These are phyloP conservation scores for Campoletis raptor DNA, from an alignment of 2,888 invertebrate genomes.

Conservation along the genomic window DNA sequence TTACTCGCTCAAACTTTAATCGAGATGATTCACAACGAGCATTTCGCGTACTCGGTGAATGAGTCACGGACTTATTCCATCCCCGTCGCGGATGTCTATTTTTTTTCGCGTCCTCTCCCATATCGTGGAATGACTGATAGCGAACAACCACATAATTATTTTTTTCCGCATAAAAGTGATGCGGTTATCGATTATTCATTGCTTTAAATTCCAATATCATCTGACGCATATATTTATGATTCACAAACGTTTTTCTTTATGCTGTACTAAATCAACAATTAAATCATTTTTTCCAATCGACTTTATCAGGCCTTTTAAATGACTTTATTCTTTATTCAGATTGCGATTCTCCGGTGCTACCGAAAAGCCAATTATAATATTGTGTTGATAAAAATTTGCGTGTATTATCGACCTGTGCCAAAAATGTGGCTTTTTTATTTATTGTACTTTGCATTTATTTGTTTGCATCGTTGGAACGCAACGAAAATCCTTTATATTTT, in stretches of 20 bases:
- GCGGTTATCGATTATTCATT: slow-evolving; percentile 38
- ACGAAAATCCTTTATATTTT: too few species aligned
- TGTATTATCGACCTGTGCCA: too few species aligned
- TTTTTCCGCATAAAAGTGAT: slow-evolving; percentile 1
- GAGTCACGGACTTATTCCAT: slow-evolving; percentile 64
- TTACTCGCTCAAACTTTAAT: slow-evolving; percentile 67
- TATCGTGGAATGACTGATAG: slow-evolving; percentile 36
- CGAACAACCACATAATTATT: slow-evolving; percentile 28
- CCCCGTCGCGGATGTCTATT: slow-evolving; percentile 47
- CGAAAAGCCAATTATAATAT: too few species aligned
- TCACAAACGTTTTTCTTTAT: not conserved
- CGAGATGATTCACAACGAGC: slow-evolving; percentile 65
- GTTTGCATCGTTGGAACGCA: too few species aligned
- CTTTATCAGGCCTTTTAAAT: not conserved
- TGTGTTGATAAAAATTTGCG: too few species aligned
- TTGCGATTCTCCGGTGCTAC: not conserved
- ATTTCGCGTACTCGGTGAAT: slow-evolving; percentile 64
- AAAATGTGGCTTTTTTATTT: too few species aligned
- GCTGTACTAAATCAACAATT: not conserved
- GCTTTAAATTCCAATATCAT: not conserved
- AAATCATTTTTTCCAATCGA: not conserved
- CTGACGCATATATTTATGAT: not conserved
- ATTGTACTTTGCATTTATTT: too few species aligned
- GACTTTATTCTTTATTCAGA: not conserved
- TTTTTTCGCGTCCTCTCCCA: slow-evolving; percentile 29